Evolutionary conservation across 2,113 vertebrate species (phyloP).

Genomic region (Neodon shergylaensis): DNA sequence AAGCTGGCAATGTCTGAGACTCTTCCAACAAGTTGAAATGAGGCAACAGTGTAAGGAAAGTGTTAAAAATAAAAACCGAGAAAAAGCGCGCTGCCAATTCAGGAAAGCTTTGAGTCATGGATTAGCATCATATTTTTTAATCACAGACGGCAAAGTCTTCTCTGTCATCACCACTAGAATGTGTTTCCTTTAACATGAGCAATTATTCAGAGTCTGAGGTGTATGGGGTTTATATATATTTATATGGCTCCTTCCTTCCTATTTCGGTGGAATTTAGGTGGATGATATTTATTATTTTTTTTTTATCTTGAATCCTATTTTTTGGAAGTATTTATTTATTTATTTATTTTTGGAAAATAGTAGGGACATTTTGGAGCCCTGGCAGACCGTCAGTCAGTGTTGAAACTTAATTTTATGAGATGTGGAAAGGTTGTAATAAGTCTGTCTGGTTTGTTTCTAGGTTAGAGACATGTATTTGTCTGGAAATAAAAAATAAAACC

Average conservation of each 20-base stretch:
- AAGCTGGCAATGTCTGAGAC: neutral
- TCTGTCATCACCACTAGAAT: slow-evolving; percentile 48
- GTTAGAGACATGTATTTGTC: slow-evolving; percentile 30
- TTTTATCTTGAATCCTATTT: neutral
- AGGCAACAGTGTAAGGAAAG: slow-evolving; percentile 58
- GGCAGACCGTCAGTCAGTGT: slow-evolving; percentile 7
- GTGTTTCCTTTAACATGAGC: slow-evolving; percentile 65
- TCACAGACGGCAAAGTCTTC: slow-evolving; percentile 56
- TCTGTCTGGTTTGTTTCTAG: neutral
- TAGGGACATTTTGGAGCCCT: slow-evolving; percentile 1
- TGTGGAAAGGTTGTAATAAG: neutral
- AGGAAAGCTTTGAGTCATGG: slow-evolving; percentile 68
- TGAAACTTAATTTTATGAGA: slow-evolving; percentile 37
- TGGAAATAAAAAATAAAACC: slow-evolving; percentile 2
- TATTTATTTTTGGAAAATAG: neutral
- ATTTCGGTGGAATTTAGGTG: too few species aligned
- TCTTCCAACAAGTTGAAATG: slow-evolving; percentile 50
- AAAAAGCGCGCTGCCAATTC: slow-evolving; percentile 58
- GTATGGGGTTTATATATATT: neutral
- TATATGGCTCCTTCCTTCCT: too few species aligned
- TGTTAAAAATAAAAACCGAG: slow-evolving; percentile 59
- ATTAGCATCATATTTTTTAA: slow-evolving; percentile 63
- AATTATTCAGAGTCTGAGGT: slow-evolving; percentile 44
- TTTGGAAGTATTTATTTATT: slow-evolving; percentile 23
- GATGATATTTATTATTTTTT: neutral